These are phyloP conservation scores for Orgyia antiqua DNA, from an alignment of 2,888 invertebrate genomes.

Conservation along the genomic window DNA sequence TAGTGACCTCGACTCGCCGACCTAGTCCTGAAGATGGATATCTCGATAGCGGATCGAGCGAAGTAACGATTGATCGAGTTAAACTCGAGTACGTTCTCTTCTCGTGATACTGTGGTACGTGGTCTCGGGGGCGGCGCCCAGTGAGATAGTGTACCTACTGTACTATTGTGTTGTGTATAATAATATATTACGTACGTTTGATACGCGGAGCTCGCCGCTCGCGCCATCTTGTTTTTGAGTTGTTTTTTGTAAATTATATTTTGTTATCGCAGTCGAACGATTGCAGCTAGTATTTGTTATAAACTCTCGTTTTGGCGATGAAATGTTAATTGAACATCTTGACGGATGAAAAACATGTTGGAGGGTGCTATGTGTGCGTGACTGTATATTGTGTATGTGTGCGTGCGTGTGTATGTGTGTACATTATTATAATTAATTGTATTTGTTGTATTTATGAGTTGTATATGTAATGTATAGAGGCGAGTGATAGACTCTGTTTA, in stretches of 20 bases:
- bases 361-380: slow-evolving; percentile 40
- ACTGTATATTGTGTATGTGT: not conserved
- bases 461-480: too few relatives aligned
- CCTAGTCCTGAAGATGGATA: too few relatives aligned
- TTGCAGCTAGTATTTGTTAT: slow-evolving; percentile 27
- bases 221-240: slow-evolving; percentile 20
- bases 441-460: slow-evolving; percentile 68
- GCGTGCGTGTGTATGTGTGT: slow-evolving; percentile 38
- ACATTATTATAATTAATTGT: slow-evolving; percentile 54
- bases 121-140: slow-evolving; percentile 37
- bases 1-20: not conserved
- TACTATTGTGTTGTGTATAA: too few relatives aligned
- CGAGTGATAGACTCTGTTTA: slow-evolving; percentile 37
- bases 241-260: slow-evolving; percentile 32
- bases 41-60: too few relatives aligned
- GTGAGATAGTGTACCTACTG: slow-evolving; percentile 42
- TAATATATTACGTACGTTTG: slow-evolving; percentile 1
- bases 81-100: too few relatives aligned
- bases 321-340: slow-evolving; percentile 26
- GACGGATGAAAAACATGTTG: slow-evolving; percentile 43
- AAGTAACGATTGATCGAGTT: too few relatives aligned
- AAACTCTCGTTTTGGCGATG: slow-evolving; percentile 16
- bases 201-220: slow-evolving; percentile 1
- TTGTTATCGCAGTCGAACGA: slow-evolving; percentile 29
- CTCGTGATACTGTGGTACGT: too few relatives aligned